Evolutionary conservation across 2,888 invertebrate genomes (phyloP).

Genomic region (Dioctria linearis): DNA sequence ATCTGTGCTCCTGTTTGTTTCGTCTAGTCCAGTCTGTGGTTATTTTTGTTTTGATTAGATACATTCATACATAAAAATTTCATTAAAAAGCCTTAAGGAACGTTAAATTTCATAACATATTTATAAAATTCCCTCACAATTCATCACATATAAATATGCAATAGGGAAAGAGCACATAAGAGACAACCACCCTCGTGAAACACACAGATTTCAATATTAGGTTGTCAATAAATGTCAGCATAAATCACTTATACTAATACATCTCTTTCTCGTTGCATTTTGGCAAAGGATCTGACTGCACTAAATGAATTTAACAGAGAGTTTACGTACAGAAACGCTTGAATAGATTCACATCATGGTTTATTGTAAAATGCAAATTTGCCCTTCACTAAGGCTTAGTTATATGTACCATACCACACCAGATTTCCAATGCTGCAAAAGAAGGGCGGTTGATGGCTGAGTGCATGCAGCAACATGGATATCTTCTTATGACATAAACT

Average conservation of each 20-base stretch:
- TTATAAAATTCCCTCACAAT: too few species aligned
- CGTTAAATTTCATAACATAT: too few species aligned
- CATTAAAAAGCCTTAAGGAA: too few species aligned
- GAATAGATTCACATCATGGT: too few species aligned
- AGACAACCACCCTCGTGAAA: too few species aligned
- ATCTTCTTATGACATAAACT: not conserved
- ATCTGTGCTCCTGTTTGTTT: too few species aligned
- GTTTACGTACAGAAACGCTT: not conserved
- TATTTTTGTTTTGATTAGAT: too few species aligned
- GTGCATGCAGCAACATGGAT: not conserved
- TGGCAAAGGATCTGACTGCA: not conserved
- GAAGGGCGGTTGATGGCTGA: too few species aligned
- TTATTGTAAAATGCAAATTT: constrained; percentile 4
- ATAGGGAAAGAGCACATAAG: too few species aligned
- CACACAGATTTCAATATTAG: constrained; percentile 22
- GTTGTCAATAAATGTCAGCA: constrained; percentile 34
- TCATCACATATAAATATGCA: too few species aligned
- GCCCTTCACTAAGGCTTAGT: not conserved
- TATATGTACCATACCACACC: not conserved
- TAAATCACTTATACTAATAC: not conserved
- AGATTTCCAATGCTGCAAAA: not conserved
- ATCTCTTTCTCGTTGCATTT: not conserved
- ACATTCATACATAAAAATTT: too few species aligned
- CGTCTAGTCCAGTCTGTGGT: too few species aligned
- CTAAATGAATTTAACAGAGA: constrained; percentile 22